Base-by-base conservation (phyloP, 2,888 invertebrate genomes). In the Sclerodermus sp. region DNA sequence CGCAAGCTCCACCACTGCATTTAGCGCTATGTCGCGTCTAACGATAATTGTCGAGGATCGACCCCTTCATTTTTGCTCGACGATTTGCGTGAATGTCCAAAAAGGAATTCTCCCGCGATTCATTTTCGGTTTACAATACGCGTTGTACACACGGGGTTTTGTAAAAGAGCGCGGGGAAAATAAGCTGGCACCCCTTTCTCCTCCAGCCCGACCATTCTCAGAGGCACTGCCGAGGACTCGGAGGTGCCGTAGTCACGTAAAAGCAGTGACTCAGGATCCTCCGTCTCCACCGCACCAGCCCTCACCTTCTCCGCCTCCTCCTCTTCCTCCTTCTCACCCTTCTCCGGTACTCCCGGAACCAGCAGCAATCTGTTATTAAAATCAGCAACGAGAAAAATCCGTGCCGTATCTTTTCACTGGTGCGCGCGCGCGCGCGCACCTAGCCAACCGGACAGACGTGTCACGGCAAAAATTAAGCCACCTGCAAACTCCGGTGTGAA, bases 391-490 rank as follows among this genome's bases (percentile, higher is more conserved):
- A 67, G 71, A 72, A 72, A 72, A 73, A 71, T 72, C 67, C 72
- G 73, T 71, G 71, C 72, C 71, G 66, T 71, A 73, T 72, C 72
- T 71, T 34, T 34, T 12, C n/a, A n/a, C n/a, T n/a, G n/a, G n/a
- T n/a, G n/a, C n/a, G n/a, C 53, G 57, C 64, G 52, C 58, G 51
- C 49, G 54, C 50, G 58, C 54, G 52, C 50, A 51, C 58, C 53
- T 53, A 55, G 23, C 53, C 52, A 47, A 40, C 57, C 58, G 69
- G 70, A 70, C 70, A 72, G 68, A 72, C 76, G 76, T 76, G 76
- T 76, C 74, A 68, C 64, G 62, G 76, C 71, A 77, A 76, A 75
- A 76, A 76, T 77, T 76, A 76, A 76, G 71, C 74, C 64, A 69
- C 71, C 68, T 68, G 70, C 68, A 64, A 67, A 68, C 65, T 67